phyloP scores from a whole-genome alignment of 2,797 vertebrate genomes.

The Leuciscus waleckii region DNA sequence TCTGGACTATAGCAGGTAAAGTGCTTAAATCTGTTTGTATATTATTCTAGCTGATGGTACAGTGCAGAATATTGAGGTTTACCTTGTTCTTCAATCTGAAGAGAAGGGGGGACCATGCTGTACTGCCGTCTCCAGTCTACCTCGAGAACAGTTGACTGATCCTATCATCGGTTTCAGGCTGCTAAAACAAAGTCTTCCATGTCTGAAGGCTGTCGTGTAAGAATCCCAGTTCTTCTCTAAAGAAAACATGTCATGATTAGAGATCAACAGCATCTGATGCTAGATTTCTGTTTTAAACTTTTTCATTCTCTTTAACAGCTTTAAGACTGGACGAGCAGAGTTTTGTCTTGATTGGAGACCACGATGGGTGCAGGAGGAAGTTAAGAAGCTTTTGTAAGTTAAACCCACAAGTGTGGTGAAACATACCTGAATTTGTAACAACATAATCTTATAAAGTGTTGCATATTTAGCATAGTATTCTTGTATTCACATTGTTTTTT shows the following conservation, averaged over 20 bases:
- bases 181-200: constrained; percentile 37
- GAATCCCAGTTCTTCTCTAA: constrained; percentile 31
- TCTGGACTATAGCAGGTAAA: constrained; percentile 50
- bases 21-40: neutral
- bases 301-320: constrained; percentile 39
- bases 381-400: constrained; percentile 45
- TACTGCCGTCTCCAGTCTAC: neutral
- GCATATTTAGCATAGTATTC: neutral
- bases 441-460: neutral
- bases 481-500: neutral
- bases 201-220: constrained; percentile 73
- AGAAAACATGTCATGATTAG: neutral
- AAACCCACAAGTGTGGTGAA: neutral
- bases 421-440: neutral
- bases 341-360: constrained; percentile 46
- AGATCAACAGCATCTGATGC: neutral
- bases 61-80: constrained; percentile 1
- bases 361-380: constrained; percentile 49
- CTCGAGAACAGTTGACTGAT: neutral
- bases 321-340: constrained; percentile 36
- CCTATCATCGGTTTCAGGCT: constrained; percentile 33
- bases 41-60: neutral
- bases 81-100: neutral
- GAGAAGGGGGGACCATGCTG: too few species aligned
- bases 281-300: too few species aligned